A percentile compares a stretch with the other conserved stretches of the same genome.
Evolutionary conservation across 2,113 vertebrate genomes (phyloP).

Genomic region (Anas platyrhynchos): DNA sequence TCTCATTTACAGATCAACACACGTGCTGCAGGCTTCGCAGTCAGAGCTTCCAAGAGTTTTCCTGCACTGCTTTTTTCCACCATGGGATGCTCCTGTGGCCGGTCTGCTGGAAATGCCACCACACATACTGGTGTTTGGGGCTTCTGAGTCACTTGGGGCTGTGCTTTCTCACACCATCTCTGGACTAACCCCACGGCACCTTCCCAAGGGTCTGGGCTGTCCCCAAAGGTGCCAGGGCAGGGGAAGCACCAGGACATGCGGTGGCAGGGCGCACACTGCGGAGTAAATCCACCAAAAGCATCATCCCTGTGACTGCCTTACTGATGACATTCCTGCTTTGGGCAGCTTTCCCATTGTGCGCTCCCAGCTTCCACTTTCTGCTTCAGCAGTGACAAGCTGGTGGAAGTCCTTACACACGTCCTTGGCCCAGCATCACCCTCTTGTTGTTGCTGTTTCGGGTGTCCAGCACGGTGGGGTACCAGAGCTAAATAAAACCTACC

Average conservation of each 20-base stretch:
- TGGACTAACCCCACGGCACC: background rate
- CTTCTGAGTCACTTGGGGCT: background rate
- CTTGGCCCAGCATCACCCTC: background rate
- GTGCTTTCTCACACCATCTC: background rate
- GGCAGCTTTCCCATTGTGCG: background rate
- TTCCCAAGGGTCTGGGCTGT: background rate
- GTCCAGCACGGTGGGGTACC: background rate
- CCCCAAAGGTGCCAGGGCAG: background rate
- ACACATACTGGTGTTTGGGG: background rate
- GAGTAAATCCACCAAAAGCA: background rate
- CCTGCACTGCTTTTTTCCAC: background rate
- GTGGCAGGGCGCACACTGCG: background rate
- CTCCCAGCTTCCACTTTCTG: background rate
- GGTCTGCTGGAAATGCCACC: background rate
- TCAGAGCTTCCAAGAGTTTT: background rate
- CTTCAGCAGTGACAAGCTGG: background rate
- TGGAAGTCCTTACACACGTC: background rate
- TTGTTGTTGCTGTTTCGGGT: background rate
- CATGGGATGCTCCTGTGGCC: background rate
- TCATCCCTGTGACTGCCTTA: background rate
- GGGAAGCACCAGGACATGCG: rapidly evolving
- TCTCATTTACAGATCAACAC: background rate
- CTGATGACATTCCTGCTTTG: background rate
- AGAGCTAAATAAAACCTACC: background rate
- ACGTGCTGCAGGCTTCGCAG: too few species aligned